A percentile compares a stretch with the other conserved stretches of the same genome.
Conservation (phyloP, 2,888 invertebrate genomes). For the Ophion obscuratus region DNA sequence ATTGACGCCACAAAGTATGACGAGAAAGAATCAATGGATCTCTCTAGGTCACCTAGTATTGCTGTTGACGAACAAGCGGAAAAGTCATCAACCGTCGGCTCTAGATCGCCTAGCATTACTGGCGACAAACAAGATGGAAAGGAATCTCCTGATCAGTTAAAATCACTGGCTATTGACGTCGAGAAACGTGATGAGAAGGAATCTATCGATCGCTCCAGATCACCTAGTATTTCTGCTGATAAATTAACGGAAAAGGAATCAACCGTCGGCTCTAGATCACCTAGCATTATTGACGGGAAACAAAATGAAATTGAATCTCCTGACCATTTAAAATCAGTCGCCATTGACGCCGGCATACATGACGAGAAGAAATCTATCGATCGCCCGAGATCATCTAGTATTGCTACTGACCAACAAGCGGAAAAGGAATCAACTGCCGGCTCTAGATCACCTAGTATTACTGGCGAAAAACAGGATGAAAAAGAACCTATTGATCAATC, state of each 20-base stretch:
- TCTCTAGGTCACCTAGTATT: conserved; percentile 33
- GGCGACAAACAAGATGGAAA: not conserved
- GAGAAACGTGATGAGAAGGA: conserved; percentile 51
- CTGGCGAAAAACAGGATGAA: conserved; percentile 12
- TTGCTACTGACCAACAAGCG: too few relatives aligned
- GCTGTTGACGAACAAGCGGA: conserved; percentile 30
- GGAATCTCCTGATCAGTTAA: not conserved
- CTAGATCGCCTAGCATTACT: conserved; percentile 3
- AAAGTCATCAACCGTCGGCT: not conserved
- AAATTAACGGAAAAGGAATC: conserved; percentile 49
- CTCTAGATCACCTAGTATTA: conserved; percentile 48
- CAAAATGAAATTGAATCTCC: not conserved
- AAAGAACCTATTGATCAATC: not conserved
- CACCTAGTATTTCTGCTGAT: conserved; percentile 37
- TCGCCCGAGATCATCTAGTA: too few relatives aligned
- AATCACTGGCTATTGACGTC: conserved; percentile 31
- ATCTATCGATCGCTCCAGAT: conserved; percentile 2
- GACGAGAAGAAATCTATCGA: too few relatives aligned
- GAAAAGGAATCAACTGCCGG: not conserved
- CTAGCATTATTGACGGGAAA: conserved; percentile 39
- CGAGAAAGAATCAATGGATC: conserved; percentile 3
- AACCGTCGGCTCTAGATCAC: conserved; percentile 47
- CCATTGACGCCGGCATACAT: too few relatives aligned
- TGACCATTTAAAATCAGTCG: not conserved
- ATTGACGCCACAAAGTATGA: not conserved